A percentile compares a stretch with the other conserved stretches of the same genome.
Evolutionary conservation across 1,140 invertebrate genomes (phyloP).

Genomic region (Tribolium castaneum): DNA sequence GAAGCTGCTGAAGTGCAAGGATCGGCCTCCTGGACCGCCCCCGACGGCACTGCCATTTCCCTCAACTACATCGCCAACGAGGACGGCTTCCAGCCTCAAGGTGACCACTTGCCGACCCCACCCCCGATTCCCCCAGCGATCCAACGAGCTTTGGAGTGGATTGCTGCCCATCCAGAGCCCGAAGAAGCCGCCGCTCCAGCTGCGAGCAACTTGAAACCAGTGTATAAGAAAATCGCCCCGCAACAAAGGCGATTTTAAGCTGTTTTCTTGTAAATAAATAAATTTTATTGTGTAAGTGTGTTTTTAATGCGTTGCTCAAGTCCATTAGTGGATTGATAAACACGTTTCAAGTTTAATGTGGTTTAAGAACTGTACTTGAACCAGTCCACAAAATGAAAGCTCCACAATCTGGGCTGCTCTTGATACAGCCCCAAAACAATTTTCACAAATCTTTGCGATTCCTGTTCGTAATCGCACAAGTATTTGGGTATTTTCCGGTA

Average conservation of each 20-base stretch:
- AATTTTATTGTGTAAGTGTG: conserved; percentile 31
- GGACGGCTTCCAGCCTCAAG: conserved; percentile 69
- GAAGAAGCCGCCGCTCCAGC: conserved; percentile 28
- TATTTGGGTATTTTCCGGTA: conserved; percentile 11
- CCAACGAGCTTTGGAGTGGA: conserved; percentile 61
- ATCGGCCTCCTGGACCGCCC: conserved; percentile 67
- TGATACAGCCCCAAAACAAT: not conserved
- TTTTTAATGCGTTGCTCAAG: not conserved
- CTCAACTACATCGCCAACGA: conserved; percentile 70
- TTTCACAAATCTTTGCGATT: conserved; percentile 11
- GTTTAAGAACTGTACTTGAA: not conserved
- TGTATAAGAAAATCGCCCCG: conserved; percentile 5
- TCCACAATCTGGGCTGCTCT: not conserved
- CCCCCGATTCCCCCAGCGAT: conserved; percentile 64
- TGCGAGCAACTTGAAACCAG: conserved; percentile 29
- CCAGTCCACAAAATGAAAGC: not conserved
- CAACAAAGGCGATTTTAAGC: conserved; percentile 28
- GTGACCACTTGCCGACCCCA: conserved; percentile 67
- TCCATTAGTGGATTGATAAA: not conserved
- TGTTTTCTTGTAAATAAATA: conserved; percentile 40
- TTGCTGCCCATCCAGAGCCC: conserved; percentile 58
- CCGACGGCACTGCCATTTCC: conserved; percentile 67
- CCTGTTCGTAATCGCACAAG: not conserved
- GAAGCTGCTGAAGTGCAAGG: conserved; percentile 59
- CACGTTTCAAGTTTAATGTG: not conserved